phyloP scores from a whole-genome alignment of 53 echinoderm and acorn worm species.

The Arbacia lixula region DNA sequence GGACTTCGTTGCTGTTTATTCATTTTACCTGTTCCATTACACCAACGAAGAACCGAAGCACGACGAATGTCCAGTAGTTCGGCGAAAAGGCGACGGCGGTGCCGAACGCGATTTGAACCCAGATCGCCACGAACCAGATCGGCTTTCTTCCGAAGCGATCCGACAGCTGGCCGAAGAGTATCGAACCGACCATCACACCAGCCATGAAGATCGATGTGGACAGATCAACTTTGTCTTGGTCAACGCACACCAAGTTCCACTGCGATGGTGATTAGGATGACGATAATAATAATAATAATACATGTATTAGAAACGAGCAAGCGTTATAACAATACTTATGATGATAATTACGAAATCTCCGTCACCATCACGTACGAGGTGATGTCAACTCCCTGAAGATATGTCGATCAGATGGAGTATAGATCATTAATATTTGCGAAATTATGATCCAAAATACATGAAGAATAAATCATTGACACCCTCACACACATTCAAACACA shows the following conservation, averaged over 20 bases:
- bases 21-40: conserved; percentile 11
- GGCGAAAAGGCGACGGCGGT: conserved; percentile 77
- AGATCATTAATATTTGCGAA: no score
- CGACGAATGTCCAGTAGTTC: conserved; percentile 74
- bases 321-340: no score
- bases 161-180: conserved; percentile 89
- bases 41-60: conserved; percentile 79
- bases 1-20: background rate
- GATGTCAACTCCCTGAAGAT: conserved; percentile 80
- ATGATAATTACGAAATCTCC: no score
- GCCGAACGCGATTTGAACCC: conserved; percentile 73
- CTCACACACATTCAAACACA: no score
- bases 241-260: conserved; percentile 92
- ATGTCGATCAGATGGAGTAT: no score
- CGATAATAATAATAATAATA: no score
- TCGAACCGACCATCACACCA: conserved; percentile 93
- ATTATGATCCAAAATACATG: no score
- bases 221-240: conserved; percentile 67
- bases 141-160: conserved; percentile 84
- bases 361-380: conserved; percentile 96
- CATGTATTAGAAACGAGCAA: no score
- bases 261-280: conserved; percentile 16
- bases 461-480: no score
- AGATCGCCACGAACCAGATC: conserved; percentile 85
- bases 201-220: conserved; percentile 89